A percentile compares a stretch with the other conserved stretches of the same genome.
phyloP scores from a whole-genome alignment of 2,888 invertebrate genomes.

The Caenorhabditis sp. region DNA sequence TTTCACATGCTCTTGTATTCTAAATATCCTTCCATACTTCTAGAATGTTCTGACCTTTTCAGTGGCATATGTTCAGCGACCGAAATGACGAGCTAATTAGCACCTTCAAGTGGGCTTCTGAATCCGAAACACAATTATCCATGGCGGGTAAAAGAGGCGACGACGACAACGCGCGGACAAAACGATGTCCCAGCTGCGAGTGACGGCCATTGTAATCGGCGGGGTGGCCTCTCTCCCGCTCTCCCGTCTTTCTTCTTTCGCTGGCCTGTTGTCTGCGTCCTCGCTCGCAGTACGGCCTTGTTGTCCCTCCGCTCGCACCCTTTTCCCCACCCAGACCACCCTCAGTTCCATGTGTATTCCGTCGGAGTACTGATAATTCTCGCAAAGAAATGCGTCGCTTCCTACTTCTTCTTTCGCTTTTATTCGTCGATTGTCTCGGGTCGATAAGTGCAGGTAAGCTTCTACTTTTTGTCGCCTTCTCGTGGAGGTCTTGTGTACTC shows the following conservation, averaged over 20 bases:
- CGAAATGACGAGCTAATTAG: slow-evolving; percentile 22
- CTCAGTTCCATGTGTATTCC: slow-evolving; percentile 7
- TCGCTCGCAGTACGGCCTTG: background rate
- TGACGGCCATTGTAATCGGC: slow-evolving; percentile 20
- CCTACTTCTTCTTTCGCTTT: too few species aligned
- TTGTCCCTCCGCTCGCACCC: slow-evolving; percentile 7
- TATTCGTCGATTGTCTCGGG: too few species aligned
- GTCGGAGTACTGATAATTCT: background rate
- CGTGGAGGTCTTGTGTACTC: too few species aligned
- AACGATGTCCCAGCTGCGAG: slow-evolving; percentile 16
- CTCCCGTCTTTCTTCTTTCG: background rate
- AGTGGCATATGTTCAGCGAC: too few species aligned
- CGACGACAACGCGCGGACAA: background rate
- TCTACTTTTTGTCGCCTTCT: too few species aligned
- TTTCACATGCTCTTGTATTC: too few species aligned
- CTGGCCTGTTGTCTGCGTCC: background rate
- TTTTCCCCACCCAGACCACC: too few species aligned
- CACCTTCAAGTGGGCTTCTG: slow-evolving; percentile 13
- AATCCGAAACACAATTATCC: slow-evolving; percentile 36
- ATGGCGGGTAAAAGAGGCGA: background rate
- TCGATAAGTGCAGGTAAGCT: too few species aligned
- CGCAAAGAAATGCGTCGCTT: too few species aligned
- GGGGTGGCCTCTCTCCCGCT: background rate
- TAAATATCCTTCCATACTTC: too few species aligned
- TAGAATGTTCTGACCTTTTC: too few species aligned